Conservation (phyloP, 2,888 invertebrate species). For the Dugesia japonica region DNA sequence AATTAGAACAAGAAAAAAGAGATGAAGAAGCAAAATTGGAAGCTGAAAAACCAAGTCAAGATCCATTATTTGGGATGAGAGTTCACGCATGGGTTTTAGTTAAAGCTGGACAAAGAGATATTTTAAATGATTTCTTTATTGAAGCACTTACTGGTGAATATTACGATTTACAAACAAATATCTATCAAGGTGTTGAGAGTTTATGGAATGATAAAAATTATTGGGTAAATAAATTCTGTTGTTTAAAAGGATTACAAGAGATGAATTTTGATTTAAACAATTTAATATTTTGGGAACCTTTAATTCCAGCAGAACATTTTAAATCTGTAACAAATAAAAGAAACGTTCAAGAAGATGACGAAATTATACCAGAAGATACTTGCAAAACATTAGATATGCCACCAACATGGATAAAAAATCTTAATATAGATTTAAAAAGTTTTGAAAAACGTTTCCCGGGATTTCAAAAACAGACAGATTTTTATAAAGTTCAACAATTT, state of each 20-base stretch:
- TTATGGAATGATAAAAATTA: constrained; percentile 71
- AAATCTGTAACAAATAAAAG: constrained; percentile 42
- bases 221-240: constrained; percentile 48
- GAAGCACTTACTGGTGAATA: constrained; percentile 66
- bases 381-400: constrained; percentile 47
- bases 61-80: constrained; percentile 46
- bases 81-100: constrained; percentile 71
- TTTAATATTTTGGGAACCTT: constrained; percentile 32
- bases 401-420: constrained; percentile 45
- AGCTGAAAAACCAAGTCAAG: constrained; percentile 42
- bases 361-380: constrained; percentile 42
- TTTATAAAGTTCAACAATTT: constrained; percentile 61
- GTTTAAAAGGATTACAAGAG: constrained; percentile 28
- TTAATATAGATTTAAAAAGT: constrained; percentile 42
- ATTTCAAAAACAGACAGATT: constrained; percentile 54
- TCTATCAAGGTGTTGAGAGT: constrained; percentile 64
- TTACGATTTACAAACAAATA: constrained; percentile 52
- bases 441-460: constrained; percentile 56
- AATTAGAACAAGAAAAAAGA: constrained; percentile 40
- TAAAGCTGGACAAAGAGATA: constrained; percentile 53
- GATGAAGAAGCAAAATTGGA: constrained; percentile 41
- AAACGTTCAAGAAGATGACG: constrained; percentile 42
- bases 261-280: constrained; percentile 27
- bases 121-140: constrained; percentile 60
- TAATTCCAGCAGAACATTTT: constrained; percentile 40